Conservation (phyloP, 2,888 invertebrate species). For the Andrena marginata region DNA sequence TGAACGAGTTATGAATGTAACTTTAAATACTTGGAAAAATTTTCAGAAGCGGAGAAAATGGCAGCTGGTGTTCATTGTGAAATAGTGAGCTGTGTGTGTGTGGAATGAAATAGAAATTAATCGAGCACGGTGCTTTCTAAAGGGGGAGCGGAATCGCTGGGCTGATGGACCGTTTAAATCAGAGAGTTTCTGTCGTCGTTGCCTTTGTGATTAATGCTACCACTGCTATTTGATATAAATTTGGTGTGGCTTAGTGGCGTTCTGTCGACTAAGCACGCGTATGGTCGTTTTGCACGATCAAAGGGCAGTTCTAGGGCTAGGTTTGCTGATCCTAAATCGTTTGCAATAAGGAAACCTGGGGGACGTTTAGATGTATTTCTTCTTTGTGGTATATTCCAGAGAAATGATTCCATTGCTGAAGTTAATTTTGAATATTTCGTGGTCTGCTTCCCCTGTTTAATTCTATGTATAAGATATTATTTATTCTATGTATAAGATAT, state of each 20-base stretch:
- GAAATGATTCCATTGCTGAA: background rate
- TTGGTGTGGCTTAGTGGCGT: conserved; percentile 46
- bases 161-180: conserved; percentile 25
- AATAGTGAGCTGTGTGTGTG: background rate
- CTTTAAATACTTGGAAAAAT: too few relatives aligned
- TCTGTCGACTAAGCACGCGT: conserved; percentile 24
- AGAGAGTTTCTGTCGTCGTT: conserved; percentile 17
- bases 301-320: conserved; percentile 42
- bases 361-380: conserved; percentile 24
- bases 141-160: background rate
- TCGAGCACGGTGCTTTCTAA: background rate
- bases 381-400: background rate
- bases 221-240: conserved; percentile 68
- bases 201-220: conserved; percentile 50
- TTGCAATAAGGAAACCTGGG: background rate
- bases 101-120: conserved; percentile 22
- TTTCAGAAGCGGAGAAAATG: background rate
- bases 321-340: conserved; percentile 32
- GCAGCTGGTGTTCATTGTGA: background rate
- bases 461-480: too few relatives aligned
- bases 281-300: conserved; percentile 37
- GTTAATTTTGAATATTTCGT: too few relatives aligned
- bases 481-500: too few relatives aligned
- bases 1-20: too few relatives aligned
- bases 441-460: too few relatives aligned